Evolutionary conservation across 2,797 vertebrate species (phyloP), one percentile per base, ranked within the genome.

Genomic region (Decapterus maruadsi): DNA sequence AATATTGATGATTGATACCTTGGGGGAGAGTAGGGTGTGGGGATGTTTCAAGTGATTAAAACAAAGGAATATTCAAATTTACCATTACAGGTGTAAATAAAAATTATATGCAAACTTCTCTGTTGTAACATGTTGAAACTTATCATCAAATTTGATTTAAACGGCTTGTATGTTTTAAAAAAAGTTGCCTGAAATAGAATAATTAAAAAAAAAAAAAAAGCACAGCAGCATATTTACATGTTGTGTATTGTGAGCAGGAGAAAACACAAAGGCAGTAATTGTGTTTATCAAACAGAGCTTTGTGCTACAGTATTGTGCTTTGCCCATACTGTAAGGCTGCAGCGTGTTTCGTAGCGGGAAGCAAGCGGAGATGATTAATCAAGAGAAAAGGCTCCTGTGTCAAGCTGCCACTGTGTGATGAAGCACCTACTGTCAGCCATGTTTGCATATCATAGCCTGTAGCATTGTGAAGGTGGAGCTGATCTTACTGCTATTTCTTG

Each of bases 371-470:
- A 65, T 80, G 85, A 92, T 90, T 89, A 90, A 93, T 94, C 89
- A 90, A 64, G 75, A 84, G 81, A 74, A 87, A 86, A 90, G 75
- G 69, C 88, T 80, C 76, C 78, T 29, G 82, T 89, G 88, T 91
- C 87, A 89, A 87, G 71, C 87, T 90, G 91, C 81, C 82, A 85
- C 70, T 2, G 67, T 66, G 72, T 90, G 91, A 93, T 91, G 91
- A 93, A 93, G 91, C 92, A 92, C 91, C 89, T 78, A 78, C 86
- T 87, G 85, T 88, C 92, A 88, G 88, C 81, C 86, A 84, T 86
- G 88, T 92, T 93, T 90, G 87, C 84, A 89, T 92, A 89, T 92
- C 84, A 85, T 78, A 68, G 90, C 83, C 89, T 70, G 79, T 83
- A 90, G 89, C 88, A 78, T 61, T 65, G 86, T 88, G 86, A 92